Percentiles rank a stretch among this genome's conserved stretches.
Evolutionary conservation across 1,140 invertebrate species (phyloP).

Genomic region (Conus betulinus): DNA sequence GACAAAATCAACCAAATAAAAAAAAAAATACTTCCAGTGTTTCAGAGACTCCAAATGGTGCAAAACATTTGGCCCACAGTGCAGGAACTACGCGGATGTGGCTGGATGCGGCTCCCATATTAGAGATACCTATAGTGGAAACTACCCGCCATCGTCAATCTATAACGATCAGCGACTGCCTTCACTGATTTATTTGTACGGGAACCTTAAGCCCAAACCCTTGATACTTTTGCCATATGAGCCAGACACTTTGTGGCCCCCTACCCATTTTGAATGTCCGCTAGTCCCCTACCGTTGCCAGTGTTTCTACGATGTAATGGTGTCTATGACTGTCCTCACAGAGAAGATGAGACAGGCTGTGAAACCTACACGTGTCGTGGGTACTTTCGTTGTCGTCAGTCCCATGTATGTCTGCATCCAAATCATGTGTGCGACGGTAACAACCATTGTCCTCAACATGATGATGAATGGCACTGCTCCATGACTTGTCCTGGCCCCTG

Average conservation of each 20-base stretch:
- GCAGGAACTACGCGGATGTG: no score
- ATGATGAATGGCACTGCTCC: conserved; percentile 22
- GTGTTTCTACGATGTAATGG: conserved; percentile 11
- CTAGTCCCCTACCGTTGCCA: neutral
- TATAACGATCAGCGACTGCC: no score
- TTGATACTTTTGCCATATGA: no score
- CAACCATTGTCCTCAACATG: conserved; percentile 22
- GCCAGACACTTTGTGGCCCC: neutral
- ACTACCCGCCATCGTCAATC: no score
- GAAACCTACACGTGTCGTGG: conserved; percentile 25
- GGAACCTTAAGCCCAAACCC: no score
- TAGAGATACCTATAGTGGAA: no score
- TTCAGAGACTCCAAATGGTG: no score
- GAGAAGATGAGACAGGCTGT: neutral
- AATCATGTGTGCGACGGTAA: conserved; percentile 11
- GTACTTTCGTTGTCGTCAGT: conserved; percentile 9
- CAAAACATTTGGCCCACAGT: no score
- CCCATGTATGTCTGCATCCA: conserved; percentile 13
- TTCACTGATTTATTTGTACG: no score
- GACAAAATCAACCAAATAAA: no score
- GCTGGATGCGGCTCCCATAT: no score
- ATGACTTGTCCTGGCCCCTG: conserved; percentile 25
- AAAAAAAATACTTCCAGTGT: no score
- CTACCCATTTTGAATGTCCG: conserved; percentile 14
- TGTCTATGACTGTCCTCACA: conserved; percentile 22